Conservation (phyloP, 35 echinoderm and acorn worm genomes). For the Apostichopus japonicus region DNA sequence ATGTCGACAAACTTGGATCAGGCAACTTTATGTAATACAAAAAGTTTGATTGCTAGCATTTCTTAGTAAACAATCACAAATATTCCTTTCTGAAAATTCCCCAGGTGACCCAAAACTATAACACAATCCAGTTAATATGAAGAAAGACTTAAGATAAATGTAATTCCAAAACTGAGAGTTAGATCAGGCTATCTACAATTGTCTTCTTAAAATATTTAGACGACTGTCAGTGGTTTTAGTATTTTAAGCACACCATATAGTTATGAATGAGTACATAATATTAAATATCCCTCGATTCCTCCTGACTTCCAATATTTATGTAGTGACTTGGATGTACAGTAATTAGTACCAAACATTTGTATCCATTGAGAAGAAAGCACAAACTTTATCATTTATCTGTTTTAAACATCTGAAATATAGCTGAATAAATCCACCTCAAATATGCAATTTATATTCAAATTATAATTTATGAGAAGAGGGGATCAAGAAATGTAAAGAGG, state of each 20-base stretch:
- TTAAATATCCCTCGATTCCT: not conserved
- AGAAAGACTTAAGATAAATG: too few species aligned
- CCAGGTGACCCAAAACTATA: too few species aligned
- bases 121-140: too few species aligned
- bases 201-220: not conserved
- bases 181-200: not conserved
- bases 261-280: not conserved
- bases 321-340: not conserved
- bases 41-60: too few species aligned
- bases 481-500: too few species aligned
- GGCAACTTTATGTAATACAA: too few species aligned
- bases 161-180: not conserved
- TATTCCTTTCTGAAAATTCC: too few species aligned
- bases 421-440: not conserved
- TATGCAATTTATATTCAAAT: conserved; percentile 1
- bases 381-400: not conserved
- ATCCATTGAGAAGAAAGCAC: not conserved
- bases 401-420: not conserved
- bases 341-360: not conserved
- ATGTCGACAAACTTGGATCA: too few species aligned
- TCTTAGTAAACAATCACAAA: too few species aligned
- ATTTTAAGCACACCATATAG: too few species aligned
- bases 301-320: not conserved
- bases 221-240: too few species aligned
- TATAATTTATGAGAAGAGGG: not conserved